These are phyloP conservation scores for Paramuricea clavata DNA, from an alignment of 92 coral and sea anemone genomes.

Conservation along the genomic window DNA sequence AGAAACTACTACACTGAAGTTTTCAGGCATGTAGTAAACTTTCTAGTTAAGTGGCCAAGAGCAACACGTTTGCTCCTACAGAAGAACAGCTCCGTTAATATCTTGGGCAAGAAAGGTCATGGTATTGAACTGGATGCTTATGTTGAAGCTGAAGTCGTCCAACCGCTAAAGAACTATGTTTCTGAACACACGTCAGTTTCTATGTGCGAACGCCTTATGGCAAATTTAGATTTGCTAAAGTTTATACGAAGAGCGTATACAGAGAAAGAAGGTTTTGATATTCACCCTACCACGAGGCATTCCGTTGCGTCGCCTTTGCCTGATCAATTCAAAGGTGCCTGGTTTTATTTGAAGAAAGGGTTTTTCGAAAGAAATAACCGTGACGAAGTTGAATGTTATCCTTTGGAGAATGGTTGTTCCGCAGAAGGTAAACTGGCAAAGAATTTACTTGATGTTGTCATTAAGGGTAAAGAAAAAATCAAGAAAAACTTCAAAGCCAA, in stretches of 20 bases:
- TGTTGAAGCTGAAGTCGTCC: conserved; percentile 16
- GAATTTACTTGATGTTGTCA: conserved; percentile 13
- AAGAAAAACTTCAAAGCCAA: neutral
- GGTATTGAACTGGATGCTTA: conserved; percentile 16
- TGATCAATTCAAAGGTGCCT: conserved; percentile 20
- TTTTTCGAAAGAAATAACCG: conserved; percentile 17
- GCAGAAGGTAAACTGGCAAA: conserved; percentile 17
- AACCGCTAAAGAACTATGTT: conserved; percentile 10
- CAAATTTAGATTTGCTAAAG: conserved; percentile 12
- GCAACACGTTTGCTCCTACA: neutral
- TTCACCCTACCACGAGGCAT: conserved; percentile 8
- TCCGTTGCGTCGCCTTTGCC: conserved; percentile 22
- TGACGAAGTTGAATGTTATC: conserved; percentile 34
- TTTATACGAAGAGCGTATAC: no score
- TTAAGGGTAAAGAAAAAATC: conserved; percentile 20
- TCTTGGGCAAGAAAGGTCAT: neutral
- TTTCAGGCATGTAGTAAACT: conserved; percentile 4
- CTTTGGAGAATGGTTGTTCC: neutral
- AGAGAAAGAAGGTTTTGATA: conserved; percentile 23
- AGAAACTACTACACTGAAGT: conserved; percentile 13
- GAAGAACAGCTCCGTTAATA: neutral
- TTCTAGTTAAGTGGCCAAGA: conserved; percentile 11
- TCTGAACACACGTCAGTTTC: neutral
- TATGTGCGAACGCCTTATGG: conserved; percentile 36
- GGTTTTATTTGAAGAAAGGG: conserved; percentile 7